Evolutionary conservation across 2,797 vertebrate genomes (phyloP).

Genomic region (Anabas testudineus): DNA sequence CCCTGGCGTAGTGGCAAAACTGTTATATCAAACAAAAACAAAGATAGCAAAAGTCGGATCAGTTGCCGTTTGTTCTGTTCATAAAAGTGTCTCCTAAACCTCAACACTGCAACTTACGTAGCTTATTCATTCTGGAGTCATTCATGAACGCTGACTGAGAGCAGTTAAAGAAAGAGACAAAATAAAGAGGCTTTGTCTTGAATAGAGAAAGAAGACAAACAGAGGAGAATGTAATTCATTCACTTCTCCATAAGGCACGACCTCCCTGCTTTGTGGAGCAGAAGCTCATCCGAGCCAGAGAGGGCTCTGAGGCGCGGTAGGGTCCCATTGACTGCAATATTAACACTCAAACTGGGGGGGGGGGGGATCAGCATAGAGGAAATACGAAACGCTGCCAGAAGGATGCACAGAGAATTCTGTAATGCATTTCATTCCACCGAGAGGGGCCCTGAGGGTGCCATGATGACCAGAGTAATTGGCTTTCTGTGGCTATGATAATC

Average conservation of each 20-base stretch:
- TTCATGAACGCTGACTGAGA: constrained; percentile 63
- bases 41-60: constrained; percentile 45
- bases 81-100: constrained; percentile 29
- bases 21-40: constrained; percentile 70
- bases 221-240: constrained; percentile 67
- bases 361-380: constrained; percentile 63
- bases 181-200: constrained; percentile 64
- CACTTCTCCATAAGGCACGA: constrained; percentile 59
- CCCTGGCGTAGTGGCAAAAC: constrained; percentile 47
- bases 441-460: constrained; percentile 67
- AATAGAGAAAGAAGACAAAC: constrained; percentile 62
- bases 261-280: constrained; percentile 75
- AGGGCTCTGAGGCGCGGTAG: constrained; percentile 66
- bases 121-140: constrained; percentile 30
- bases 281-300: constrained; percentile 70
- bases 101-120: constrained; percentile 2
- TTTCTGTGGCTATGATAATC: constrained; percentile 82
- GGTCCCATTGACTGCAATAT: constrained; percentile 77
- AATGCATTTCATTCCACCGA: constrained; percentile 74
- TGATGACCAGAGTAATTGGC: constrained; percentile 82
- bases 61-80: constrained; percentile 41
- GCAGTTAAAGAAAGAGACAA: constrained; percentile 35
- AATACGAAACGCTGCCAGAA: constrained; percentile 70
- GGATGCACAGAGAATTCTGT: constrained; percentile 68
- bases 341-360: constrained; percentile 72